phyloP scores from a whole-genome alignment of 2,113 vertebrate genomes.

The Dunckerocampus dactyliophorus region DNA sequence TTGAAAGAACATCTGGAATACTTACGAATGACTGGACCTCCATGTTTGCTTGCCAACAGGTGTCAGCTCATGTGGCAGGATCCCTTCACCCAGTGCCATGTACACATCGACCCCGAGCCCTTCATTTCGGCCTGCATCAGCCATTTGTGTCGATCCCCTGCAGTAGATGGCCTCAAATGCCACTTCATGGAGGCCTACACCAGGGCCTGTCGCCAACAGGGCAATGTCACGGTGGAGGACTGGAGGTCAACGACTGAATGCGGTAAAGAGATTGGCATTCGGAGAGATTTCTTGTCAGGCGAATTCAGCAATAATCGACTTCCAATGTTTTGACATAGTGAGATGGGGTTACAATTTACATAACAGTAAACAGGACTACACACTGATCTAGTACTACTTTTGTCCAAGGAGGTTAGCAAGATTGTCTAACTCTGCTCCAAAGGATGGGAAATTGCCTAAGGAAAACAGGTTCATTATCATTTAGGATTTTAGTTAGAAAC shows the following conservation, averaged over 20 bases:
- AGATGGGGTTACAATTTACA: background rate
- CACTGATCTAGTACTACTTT: background rate
- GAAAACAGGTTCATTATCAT: background rate
- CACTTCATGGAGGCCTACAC: slow-evolving; percentile 25
- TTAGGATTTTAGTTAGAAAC: background rate
- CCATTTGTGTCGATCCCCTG: slow-evolving; percentile 30
- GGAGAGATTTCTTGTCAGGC: background rate
- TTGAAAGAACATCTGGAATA: background rate
- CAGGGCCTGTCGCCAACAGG: slow-evolving; percentile 9
- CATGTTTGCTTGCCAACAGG: slow-evolving; percentile 10
- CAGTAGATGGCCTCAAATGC: slow-evolving; percentile 25
- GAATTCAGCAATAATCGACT: background rate
- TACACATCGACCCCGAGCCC: slow-evolving; percentile 19
- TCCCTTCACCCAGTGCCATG: slow-evolving; percentile 35
- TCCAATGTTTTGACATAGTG: background rate
- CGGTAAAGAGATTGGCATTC: slow-evolving; percentile 5
- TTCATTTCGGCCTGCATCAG: slow-evolving; percentile 28
- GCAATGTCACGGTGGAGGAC: slow-evolving; percentile 1
- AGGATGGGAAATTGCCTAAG: too few relatives aligned
- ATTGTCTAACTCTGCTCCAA: too few relatives aligned
- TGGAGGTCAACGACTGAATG: slow-evolving; percentile 16
- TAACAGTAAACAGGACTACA: background rate
- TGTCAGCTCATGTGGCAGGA: slow-evolving; percentile 23
- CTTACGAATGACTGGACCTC: background rate
- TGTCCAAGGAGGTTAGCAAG: too few relatives aligned